Percentiles rank a stretch among this genome's conserved stretches.
Evolutionary conservation across 2,113 vertebrate species (phyloP).

Genomic region (Castor canadensis): DNA sequence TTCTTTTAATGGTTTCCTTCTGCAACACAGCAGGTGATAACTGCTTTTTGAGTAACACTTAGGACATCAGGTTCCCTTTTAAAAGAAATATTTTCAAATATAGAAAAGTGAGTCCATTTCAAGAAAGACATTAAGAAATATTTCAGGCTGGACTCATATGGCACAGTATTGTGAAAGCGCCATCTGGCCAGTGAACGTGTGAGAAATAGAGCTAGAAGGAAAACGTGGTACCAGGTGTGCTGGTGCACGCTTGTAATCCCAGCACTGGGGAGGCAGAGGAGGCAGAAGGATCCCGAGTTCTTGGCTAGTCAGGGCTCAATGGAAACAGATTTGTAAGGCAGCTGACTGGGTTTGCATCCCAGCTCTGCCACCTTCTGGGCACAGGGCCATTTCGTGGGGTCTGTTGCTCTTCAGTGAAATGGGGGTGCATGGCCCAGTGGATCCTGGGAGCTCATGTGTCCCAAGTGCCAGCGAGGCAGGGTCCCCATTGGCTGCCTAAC

Average conservation of each 20-base stretch:
- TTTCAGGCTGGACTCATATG: background rate
- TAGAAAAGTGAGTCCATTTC: background rate
- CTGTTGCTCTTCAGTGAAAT: background rate
- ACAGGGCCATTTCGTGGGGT: fast-evolving
- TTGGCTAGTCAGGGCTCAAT: background rate
- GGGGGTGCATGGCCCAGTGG: fast-evolving
- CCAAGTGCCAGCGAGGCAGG: background rate
- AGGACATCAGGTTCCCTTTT: background rate
- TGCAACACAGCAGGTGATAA: background rate
- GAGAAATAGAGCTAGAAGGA: background rate
- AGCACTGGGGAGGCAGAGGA: background rate
- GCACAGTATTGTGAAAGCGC: background rate
- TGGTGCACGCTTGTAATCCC: background rate
- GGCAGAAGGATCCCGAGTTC: background rate
- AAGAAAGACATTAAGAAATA: background rate
- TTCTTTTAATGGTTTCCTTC: background rate
- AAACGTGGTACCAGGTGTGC: background rate
- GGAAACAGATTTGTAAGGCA: background rate
- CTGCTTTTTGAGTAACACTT: background rate
- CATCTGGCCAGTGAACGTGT: background rate
- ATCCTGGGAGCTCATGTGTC: fast-evolving
- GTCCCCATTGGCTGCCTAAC: fast-evolving
- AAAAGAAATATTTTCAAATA: background rate
- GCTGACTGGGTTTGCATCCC: background rate
- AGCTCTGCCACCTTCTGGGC: background rate